A percentile compares a stretch with the other conserved stretches of the same genome.
Evolutionary conservation across 2,113 vertebrate species (phyloP).

Genomic region (Callorhinus ursinus): DNA sequence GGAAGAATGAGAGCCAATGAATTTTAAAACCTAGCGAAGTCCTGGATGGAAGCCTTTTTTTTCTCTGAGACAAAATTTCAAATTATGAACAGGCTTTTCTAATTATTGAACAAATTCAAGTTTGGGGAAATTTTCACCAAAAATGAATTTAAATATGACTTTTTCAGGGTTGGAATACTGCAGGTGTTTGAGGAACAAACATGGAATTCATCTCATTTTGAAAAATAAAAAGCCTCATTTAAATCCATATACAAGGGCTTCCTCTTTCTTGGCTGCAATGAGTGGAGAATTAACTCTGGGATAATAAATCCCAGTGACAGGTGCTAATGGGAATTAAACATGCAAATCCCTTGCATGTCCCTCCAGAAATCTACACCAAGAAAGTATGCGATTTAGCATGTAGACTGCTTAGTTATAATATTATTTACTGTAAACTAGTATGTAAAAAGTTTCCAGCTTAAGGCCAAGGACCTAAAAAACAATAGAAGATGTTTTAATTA

Average conservation of each 20-base stretch:
- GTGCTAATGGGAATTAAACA: slow-evolving; percentile 84
- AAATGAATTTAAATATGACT: slow-evolving; percentile 39
- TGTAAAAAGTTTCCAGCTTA: slow-evolving; percentile 44
- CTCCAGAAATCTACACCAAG: slow-evolving; percentile 74
- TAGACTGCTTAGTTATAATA: slow-evolving; percentile 66
- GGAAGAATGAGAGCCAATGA: not conserved
- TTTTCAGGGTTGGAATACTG: slow-evolving; percentile 46
- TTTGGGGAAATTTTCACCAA: slow-evolving; percentile 4
- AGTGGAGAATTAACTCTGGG: slow-evolving; percentile 79
- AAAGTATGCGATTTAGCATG: slow-evolving; percentile 72
- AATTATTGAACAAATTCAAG: slow-evolving; percentile 37
- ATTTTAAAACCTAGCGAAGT: slow-evolving; percentile 28
- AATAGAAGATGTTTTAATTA: slow-evolving; percentile 53
- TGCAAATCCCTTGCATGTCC: slow-evolving; percentile 79
- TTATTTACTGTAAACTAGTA: slow-evolving; percentile 65
- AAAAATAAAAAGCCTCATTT: slow-evolving; percentile 70
- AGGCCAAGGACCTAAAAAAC: slow-evolving; percentile 51
- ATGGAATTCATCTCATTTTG: slow-evolving; percentile 58
- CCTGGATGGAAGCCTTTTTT: not conserved
- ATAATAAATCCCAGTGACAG: slow-evolving; percentile 83
- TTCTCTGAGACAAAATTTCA: not conserved
- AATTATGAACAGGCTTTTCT: not conserved
- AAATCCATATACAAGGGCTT: slow-evolving; percentile 70
- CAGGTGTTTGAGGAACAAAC: slow-evolving; percentile 63
- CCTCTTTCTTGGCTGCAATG: slow-evolving; percentile 73